Evolutionary conservation across 2,888 invertebrate genomes (phyloP), one percentile per base, ranked within the genome.

Genomic region (Synanthedon vespiformis): DNA sequence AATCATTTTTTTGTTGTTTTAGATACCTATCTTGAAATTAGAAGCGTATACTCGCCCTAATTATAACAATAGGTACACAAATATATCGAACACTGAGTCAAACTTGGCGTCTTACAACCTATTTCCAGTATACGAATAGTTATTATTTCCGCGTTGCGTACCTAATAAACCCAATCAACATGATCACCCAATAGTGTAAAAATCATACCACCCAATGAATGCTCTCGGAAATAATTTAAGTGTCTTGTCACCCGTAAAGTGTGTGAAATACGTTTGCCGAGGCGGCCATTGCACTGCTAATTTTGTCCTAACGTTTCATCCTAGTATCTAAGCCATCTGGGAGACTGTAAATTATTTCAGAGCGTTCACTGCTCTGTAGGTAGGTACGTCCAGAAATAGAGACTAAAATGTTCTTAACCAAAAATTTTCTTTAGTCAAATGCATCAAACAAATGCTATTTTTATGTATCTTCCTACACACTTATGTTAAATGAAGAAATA

Each of bases 201-300:
- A 70, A 58, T 59, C 16, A 0, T 48, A 16, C 22, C 22, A 18
- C 48, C 48, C 48, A 18, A 16, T 14, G 48, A 22, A 16, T 16
- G 48, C 14, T 48, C 18, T 13, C 22, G 5, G 5, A 14, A 22
- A 48, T 48, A 16, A 14, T 48, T 48, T 10, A 16, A 48, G 18
- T 50, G 49, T 18, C 13, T 50, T 50, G 69, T 64, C 68, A 69
- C 58, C 22, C 60, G 66, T 77, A 74, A 77, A 77, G 68, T 73
- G 71, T 56, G 57, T 74, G 72, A 77, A 71, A 74, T 78, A 75
- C 72, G 66, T 56, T 56, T 56, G 59, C 54, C 66, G 34, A 34
- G 34, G 34, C 34, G 73, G 75, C 72, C 75, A 75, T 74, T 72
- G 72, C 74, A 70, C 70, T 61, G 70, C 72, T 77, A 77, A 77